Base-by-base conservation (phyloP, 2,797 vertebrate genomes). In the Melanotaenia boesemani region DNA sequence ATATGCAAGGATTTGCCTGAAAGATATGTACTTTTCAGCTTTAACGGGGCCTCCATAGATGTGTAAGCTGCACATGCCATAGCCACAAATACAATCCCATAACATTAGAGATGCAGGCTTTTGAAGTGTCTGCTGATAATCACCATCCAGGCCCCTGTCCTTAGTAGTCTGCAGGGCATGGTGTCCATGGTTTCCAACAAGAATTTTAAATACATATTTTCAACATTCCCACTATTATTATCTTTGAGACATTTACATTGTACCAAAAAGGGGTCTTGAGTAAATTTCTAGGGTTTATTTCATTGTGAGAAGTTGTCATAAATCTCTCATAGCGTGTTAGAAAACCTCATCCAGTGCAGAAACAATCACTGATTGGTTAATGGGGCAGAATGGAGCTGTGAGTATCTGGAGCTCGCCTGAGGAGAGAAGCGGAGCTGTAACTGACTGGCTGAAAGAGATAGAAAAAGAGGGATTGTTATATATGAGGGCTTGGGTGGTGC, bases 391-490 rank as follows among this genome's bases (percentile, higher is more conserved):
- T 83, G 74, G 74, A 81, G 70, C 76, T 26, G 46, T 75, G 67
- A 77, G 79, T 78, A 67, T 84, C 83, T 84, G 77, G 58, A 72
- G 75, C 69, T 48, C 1, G 41, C n/a, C 62, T 78, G 82, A 80
- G 69, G 74, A 37, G 64, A 76, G 74, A 87, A 77, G 74, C 79
- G 60, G 46, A 56, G 76, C 80, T 74, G 62, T 83, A 80, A 82
- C 63, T 71, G 73, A 74, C 63, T 62, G 58, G 28, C 24, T 57
- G 58, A 58, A 71, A 74, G 44, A 74, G 66, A 72, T 37, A 67
- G 63, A 79, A 78, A 75, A 70, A 76, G 67, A 72, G 64, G 78
- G 72, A 82, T 83, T 78, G 71, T 85, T 78, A 80, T 78, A 80
- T 81, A 64, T 61, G 76, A 65, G 30, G 79, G 28, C 30, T 39